Conservation (phyloP, 2,888 invertebrate species). For the Plebejus argus region DNA sequence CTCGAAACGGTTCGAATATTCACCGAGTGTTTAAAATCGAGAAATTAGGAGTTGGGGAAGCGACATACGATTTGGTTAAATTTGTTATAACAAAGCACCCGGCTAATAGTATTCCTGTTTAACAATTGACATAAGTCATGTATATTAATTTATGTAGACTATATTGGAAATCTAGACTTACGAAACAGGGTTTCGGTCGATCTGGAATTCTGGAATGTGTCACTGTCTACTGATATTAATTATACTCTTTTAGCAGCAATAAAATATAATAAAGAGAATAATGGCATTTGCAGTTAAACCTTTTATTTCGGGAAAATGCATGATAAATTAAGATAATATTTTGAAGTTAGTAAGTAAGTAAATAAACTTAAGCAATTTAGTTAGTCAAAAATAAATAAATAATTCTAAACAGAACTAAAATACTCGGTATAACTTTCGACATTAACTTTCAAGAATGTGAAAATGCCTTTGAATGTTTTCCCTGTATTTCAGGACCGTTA, state of each 20-base stretch:
- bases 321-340: too few species aligned
- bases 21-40: constrained; percentile 28
- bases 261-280: too few species aligned
- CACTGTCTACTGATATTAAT: not conserved
- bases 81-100: constrained; percentile 15
- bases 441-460: not conserved
- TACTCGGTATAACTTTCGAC: not conserved
- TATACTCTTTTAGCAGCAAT: not conserved
- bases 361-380: too few species aligned
- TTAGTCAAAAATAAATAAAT: too few species aligned
- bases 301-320: too few species aligned
- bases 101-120: constrained; percentile 26
- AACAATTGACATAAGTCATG: constrained; percentile 28
- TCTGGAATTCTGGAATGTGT: constrained; percentile 5
- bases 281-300: too few species aligned
- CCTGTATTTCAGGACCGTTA: not conserved
- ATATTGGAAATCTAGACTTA: constrained; percentile 31
- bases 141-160: constrained; percentile 28
- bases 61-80: constrained; percentile 28
- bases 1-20: constrained; percentile 41
- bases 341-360: too few species aligned
- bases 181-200: not conserved
- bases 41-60: constrained; percentile 28
- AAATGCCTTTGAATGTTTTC: too few species aligned
- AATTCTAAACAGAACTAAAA: too few species aligned